These are phyloP conservation scores for Lepidostoma basale DNA, from an alignment of 1,140 invertebrate species.

Conservation along the genomic window DNA sequence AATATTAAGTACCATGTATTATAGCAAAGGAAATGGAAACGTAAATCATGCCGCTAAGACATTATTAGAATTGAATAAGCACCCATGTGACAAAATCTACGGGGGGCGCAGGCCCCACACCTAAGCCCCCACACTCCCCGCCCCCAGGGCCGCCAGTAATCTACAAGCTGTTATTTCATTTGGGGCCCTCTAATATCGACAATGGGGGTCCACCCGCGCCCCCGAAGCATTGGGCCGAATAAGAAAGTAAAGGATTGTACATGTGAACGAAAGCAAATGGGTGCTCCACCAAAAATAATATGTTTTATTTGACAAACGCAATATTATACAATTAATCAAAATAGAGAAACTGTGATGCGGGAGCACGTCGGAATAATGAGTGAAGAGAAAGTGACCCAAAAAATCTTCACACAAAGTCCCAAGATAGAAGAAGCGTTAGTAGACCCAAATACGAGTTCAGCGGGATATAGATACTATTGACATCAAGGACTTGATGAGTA, in stretches of 20 bases:
- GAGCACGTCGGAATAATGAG: too few relatives aligned
- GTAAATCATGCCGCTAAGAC: conserved; percentile 21
- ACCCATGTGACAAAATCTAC: neutral
- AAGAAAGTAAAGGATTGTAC: conserved; percentile 25
- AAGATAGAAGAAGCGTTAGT: too few relatives aligned
- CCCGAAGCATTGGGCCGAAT: neutral
- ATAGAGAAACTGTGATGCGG: too few relatives aligned
- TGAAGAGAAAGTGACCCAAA: too few relatives aligned
- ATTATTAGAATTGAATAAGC: conserved; percentile 28
- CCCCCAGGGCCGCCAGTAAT: conserved; percentile 33
- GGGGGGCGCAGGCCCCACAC: neutral
- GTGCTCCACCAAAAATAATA: neutral
- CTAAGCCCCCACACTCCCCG: neutral
- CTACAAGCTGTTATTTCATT: conserved; percentile 44
- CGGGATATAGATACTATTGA: too few relatives aligned
- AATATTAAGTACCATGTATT: too few relatives aligned
- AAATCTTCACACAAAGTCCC: too few relatives aligned
- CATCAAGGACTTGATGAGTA: too few relatives aligned
- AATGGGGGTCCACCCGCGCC: conserved; percentile 30
- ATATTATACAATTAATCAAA: too few relatives aligned
- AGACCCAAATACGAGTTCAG: too few relatives aligned
- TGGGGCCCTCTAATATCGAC: conserved; percentile 41
- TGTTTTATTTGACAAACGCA: neutral
- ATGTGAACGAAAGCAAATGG: neutral
- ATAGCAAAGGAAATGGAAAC: conserved; percentile 1